Conservation (phyloP, 2,113 vertebrate genomes). For the Xenus cinereus region DNA sequence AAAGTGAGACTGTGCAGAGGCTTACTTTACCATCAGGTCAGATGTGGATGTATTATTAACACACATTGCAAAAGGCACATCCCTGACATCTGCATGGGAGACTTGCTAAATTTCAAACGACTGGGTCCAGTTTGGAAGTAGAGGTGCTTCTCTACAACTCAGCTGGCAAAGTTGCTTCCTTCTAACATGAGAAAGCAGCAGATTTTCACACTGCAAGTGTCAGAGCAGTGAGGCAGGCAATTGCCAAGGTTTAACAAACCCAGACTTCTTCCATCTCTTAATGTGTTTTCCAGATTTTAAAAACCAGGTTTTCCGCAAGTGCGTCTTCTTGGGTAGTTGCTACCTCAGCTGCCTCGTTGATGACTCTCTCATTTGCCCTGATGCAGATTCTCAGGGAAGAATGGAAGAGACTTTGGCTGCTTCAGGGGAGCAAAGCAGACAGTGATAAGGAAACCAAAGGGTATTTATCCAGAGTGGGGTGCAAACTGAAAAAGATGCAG, state of each 20-base stretch:
- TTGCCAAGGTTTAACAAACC: neutral
- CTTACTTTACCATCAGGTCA: neutral
- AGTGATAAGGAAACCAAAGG: neutral
- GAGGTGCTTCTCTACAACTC: neutral
- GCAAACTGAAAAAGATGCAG: neutral
- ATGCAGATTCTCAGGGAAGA: neutral
- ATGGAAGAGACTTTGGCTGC: neutral
- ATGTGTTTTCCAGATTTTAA: neutral
- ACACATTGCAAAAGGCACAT: neutral
- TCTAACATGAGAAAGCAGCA: neutral
- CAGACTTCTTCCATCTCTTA: neutral
- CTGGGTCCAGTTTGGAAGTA: neutral
- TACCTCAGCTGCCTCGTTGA: fast-evolving
- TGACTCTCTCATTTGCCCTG: neutral
- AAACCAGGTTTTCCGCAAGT: neutral
- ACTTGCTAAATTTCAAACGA: neutral
- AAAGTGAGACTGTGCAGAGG: neutral
- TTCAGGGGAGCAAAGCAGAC: neutral
- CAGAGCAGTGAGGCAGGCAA: neutral
- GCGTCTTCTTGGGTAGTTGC: neutral
- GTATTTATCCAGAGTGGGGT: neutral
- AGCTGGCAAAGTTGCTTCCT: neutral
- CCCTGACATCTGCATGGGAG: neutral
- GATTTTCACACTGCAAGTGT: neutral
- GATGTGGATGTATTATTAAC: neutral